Percentiles rank a stretch among this genome's conserved stretches.
phyloP scores from a whole-genome alignment of 1,140 invertebrate genomes.

The Cydia amplana region DNA sequence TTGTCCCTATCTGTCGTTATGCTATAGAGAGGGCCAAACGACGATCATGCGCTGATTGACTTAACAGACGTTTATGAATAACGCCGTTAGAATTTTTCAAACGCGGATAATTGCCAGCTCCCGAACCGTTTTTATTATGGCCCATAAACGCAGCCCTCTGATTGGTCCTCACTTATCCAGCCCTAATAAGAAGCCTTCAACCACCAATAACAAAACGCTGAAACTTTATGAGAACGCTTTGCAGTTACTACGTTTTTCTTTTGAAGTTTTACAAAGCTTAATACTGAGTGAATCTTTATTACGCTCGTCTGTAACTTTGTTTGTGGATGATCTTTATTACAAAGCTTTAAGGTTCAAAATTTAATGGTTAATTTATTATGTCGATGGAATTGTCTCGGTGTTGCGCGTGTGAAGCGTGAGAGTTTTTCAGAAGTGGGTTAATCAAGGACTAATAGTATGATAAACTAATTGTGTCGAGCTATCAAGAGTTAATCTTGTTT shows the following conservation, averaged over 20 bases:
- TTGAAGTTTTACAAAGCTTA: not conserved
- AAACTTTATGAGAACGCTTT: not conserved
- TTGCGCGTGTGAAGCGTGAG: not conserved
- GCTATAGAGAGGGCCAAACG: no score
- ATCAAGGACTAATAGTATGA: not conserved
- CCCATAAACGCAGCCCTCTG: slow-evolving; percentile 8
- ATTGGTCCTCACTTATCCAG: slow-evolving; percentile 12
- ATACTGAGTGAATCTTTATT: slow-evolving; percentile 19
- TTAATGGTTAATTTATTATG: not conserved
- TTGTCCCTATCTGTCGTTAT: no score
- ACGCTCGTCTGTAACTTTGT: not conserved
- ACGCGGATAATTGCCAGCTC: not conserved
- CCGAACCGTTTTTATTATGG: not conserved
- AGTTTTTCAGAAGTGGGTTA: slow-evolving; percentile 4
- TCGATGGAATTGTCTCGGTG: not conserved
- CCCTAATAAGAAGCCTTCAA: slow-evolving; percentile 2
- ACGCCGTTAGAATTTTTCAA: not conserved
- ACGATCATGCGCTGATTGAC: no score
- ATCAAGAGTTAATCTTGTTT: not conserved
- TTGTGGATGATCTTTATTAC: not conserved
- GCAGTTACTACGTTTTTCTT: not conserved
- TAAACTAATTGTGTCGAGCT: not conserved
- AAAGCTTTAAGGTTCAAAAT: not conserved
- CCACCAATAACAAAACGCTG: not conserved
- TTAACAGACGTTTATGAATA: no score